Evolutionary conservation across 2,888 invertebrate genomes (phyloP), one percentile per base, ranked within the genome.

Genomic region (Congeria kusceri): DNA sequence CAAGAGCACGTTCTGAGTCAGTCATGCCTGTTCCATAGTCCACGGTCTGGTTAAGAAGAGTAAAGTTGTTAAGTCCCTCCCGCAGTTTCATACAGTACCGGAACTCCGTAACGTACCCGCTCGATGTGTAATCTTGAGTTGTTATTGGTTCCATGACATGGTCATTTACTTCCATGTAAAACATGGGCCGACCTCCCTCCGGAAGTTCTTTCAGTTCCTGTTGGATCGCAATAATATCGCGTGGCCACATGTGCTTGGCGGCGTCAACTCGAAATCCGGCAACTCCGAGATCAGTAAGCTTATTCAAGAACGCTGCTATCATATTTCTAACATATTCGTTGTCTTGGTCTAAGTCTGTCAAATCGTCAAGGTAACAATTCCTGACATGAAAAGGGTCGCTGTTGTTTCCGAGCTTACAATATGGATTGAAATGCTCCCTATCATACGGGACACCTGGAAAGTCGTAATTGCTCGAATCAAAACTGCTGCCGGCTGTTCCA

Each of bases 271-370:
- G 79, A 83, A 91, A 92, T 2, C 92, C 92, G 27, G 91, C 91
- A 3, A 91, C 92, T 4, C 92, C 92, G 0, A 89, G 67, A 61
- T 87, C 88, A 13, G 91, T 88, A 13, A 90, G 79, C 28, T 83
- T 82, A 76, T 91, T 89, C 44, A 89, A 80, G 71, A 82, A 91
- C 15, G 72, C 91, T 3, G 88, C 87, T 18, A 91, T 87, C 79
- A 87, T 89, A 44, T 89, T 79, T 23, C 87, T 82, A 3, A 91
- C 91, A 70, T 90, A 88, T 7, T 89, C 86, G n/a, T 93, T 92
- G 0, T 95, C 94, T 90, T 97, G 96, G 89, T 97, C 95, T 82
- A 98, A 94, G 93, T 98, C 98, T 87, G 96, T 96, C 0, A 98
- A 94, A 0, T 96, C 96, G 0, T 95, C 94, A 59, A 97, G 93